Evolutionary conservation across 2,888 invertebrate genomes (phyloP), one percentile per base, ranked within the genome.

Genomic region (Stictocephala bisonia): DNA sequence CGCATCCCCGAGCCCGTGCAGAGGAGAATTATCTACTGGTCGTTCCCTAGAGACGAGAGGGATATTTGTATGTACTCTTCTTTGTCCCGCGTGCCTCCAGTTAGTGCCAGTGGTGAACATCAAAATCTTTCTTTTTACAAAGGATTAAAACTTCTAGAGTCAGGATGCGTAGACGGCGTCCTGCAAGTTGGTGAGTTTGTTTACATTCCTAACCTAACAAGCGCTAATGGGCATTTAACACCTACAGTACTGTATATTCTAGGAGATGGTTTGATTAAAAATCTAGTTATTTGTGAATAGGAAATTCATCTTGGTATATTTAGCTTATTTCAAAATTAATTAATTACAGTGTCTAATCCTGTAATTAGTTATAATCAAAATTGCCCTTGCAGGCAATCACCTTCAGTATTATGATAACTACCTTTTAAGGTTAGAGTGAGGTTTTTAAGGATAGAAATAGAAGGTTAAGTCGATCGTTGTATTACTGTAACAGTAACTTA

Each of bases 31-130:
- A 93, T 94, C 82, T 94, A 90, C 87, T 94, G 94, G 93, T 93
- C 94, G 78, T 94, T 94, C 86, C 95, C 94, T 79, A 86, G 94
- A 82, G 92, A 94, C 83, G 94, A 94, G 85, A 88, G 91, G 82
- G 94, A 94, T 86, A 94, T 95, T 84, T 92, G 93, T 86, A 94
- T 94, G 93, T 95, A 95, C 86, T 93, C 93, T 80, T 93, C 93
- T 80, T 88, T 93, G 85, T 87, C 89, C 81, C 86, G 85, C 80
- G 86, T 86, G 83, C 84, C 85, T 77, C 84, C 85, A 73, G 84
- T 85, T 80, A 84, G 82, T 80, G 77, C 80, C 31, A 80, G 82
- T 80, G 88, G 88, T 83, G 93, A 93, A 86, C 90, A 90, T 84
- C 90, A 92, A 85, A 93, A 90, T 87, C 87, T 94, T 83, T 93